Percentiles rank a stretch among this genome's conserved stretches.
Evolutionary conservation across 2,113 vertebrate species (phyloP).

Genomic region (Ondatra zibethicus): DNA sequence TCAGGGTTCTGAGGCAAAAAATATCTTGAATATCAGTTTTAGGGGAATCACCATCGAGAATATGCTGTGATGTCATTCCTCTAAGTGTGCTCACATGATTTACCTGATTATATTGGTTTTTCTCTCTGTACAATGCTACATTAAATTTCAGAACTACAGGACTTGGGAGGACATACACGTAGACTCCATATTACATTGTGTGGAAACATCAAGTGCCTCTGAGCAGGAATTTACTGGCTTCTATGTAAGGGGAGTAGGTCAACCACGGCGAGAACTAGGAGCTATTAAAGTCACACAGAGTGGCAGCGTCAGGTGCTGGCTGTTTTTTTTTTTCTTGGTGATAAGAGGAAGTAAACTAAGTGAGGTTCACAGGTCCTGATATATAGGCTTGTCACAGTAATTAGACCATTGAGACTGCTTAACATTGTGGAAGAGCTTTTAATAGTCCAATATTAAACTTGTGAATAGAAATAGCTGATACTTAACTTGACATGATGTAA

Average conservation of each 20-base stretch:
- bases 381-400: not conserved
- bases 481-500: not conserved
- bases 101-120: not conserved
- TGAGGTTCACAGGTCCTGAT: not conserved
- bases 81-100: conserved; percentile 10
- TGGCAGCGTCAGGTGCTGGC: not conserved
- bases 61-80: not conserved
- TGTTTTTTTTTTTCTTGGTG: not conserved
- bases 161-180: not conserved
- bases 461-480: not conserved
- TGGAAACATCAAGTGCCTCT: not conserved
- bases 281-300: not conserved
- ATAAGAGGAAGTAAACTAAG: conserved; percentile 15
- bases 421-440: not conserved
- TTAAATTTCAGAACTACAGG: not conserved
- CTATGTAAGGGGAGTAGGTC: not conserved
- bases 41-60: not conserved
- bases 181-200: not conserved
- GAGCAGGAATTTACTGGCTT: not conserved
- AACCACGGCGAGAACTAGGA: not conserved
- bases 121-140: conserved; percentile 27
- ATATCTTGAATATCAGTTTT: not conserved
- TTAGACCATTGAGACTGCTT: not conserved
- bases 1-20: not conserved
- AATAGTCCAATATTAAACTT: conserved; percentile 48